These are phyloP conservation scores for Rosalia funebris DNA, from an alignment of 2,888 invertebrate genomes.

Conservation along the genomic window DNA sequence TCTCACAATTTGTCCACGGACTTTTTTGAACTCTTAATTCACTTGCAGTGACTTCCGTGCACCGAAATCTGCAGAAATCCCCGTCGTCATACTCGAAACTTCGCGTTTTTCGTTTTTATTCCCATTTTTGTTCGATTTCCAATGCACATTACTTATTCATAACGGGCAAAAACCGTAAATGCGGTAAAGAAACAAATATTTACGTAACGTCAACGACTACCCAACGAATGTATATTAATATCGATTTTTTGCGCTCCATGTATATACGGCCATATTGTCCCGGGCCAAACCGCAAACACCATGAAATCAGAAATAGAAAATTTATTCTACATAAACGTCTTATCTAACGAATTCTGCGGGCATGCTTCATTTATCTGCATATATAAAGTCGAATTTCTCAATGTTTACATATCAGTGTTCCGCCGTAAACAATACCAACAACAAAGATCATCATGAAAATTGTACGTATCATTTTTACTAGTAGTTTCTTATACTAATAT, in stretches of 20 bases:
- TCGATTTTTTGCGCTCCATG: neutral
- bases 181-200: neutral
- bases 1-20: too few relatives aligned
- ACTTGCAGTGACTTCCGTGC: neutral
- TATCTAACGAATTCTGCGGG: neutral
- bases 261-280: neutral
- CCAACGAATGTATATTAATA: neutral
- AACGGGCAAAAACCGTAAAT: neutral
- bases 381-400: conserved; percentile 1
- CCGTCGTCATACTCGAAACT: neutral
- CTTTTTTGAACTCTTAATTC: too few relatives aligned
- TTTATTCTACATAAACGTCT: neutral
- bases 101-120: neutral
- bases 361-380: neutral
- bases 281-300: neutral
- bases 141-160: neutral
- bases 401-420: neutral
- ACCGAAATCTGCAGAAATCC: neutral
- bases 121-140: neutral
- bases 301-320: neutral
- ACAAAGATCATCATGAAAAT: neutral
- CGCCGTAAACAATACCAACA: neutral
- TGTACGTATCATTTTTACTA: too few relatives aligned
- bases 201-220: neutral
- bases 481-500: too few relatives aligned